A percentile compares a stretch with the other conserved stretches of the same genome.
phyloP scores from a whole-genome alignment of 2,888 invertebrate genomes.

The Epistrophe grossulariae region DNA sequence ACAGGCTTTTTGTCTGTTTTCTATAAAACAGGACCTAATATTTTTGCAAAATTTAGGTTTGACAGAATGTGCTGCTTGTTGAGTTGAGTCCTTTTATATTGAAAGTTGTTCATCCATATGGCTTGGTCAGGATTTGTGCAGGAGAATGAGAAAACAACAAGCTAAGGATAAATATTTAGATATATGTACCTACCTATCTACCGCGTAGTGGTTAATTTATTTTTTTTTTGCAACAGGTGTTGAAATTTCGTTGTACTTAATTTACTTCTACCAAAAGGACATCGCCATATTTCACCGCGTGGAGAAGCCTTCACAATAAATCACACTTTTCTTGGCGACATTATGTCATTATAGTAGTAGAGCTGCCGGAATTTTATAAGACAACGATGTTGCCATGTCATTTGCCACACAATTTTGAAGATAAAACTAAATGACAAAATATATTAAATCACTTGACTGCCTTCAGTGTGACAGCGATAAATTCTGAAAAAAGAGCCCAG shows the following conservation, averaged over 20 bases:
- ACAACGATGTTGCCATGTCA: slow-evolving; percentile 67
- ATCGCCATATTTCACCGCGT: not conserved
- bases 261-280: slow-evolving; percentile 15
- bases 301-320: slow-evolving; percentile 54
- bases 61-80: slow-evolving; percentile 29
- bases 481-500: slow-evolving; percentile 54
- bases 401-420: slow-evolving; percentile 65
- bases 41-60: slow-evolving; percentile 52
- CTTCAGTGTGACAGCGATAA: slow-evolving; percentile 62
- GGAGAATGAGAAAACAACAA: slow-evolving; percentile 26
- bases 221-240: slow-evolving; percentile 65
- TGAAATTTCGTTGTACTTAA: slow-evolving; percentile 38
- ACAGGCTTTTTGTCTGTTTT: slow-evolving; percentile 52
- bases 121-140: slow-evolving; percentile 50
- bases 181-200: not conserved
- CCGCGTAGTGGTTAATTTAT: slow-evolving; percentile 16
- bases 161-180: not conserved
- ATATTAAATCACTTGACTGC: slow-evolving; percentile 75
- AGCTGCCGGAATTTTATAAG: not conserved
- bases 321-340: slow-evolving; percentile 46
- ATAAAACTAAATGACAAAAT: slow-evolving; percentile 74
- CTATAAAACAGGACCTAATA: slow-evolving; percentile 42
- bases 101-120: slow-evolving; percentile 73
- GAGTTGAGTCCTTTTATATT: slow-evolving; percentile 54
- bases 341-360: slow-evolving; percentile 69